Base-by-base conservation (phyloP, 2,797 vertebrate genomes). In the Thaleichthys pacificus region DNA sequence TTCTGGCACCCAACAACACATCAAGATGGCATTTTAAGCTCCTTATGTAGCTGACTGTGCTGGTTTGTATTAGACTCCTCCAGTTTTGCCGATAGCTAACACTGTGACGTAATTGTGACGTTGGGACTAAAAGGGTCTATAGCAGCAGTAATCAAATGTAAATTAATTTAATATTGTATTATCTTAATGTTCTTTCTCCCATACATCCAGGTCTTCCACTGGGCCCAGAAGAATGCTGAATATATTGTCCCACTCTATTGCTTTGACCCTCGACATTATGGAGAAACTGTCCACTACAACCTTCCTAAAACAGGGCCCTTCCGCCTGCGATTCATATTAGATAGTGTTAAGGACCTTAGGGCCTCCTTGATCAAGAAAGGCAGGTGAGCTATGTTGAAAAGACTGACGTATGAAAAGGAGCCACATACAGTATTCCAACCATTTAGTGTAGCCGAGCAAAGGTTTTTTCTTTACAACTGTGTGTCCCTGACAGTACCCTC, bases 201-300 rank as follows among this genome's bases (percentile, higher is more conserved):
- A 35, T 61, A 5, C 26, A 51, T 42, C 0, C 72, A 95, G 95
- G 85, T 95, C 58, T 90, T 96, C 14, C 86, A 90, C 70, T 95
- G 94, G 94, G 94, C 94, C 64, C 91, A 93, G 80, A 87, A 57
- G 64, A 92, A 93, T 12, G 91, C 92, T 0, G 93, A 94, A 24
- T 63, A 90, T 49, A 72, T 95, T 1, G 62, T 96, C n/a, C 94
- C 94, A 0, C 90, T 96, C 2, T 96, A 95, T 87, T 95, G 95
- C 89, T 95, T 96, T 5, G 93, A 95, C 77, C 94, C 95, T 0
- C 88, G 91, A 82, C 93, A 95, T 77, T 92, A 93, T 79, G 47
- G 82, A 73, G 86, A 89, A 68, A 95, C 94, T 0, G 84, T 88
- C 79, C 74, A 87, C 78, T 94, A 87, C 32, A 88, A 92, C 79